Conservation (phyloP, 2,888 invertebrate species). For the Noctua fimbriata region DNA sequence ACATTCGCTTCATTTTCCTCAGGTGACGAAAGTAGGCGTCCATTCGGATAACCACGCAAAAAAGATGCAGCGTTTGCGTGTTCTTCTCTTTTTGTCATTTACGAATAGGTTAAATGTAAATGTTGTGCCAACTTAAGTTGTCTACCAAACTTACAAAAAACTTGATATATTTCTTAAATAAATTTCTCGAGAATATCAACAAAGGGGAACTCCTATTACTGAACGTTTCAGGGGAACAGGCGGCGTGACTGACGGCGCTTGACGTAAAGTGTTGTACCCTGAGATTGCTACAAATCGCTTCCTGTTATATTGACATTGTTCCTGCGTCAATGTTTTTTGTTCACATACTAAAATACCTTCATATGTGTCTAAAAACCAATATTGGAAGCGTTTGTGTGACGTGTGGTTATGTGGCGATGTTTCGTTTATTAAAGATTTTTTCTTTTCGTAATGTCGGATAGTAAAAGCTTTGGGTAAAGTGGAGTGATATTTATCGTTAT, state of each 20-base stretch:
- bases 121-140: constrained; percentile 7
- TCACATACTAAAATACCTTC: constrained; percentile 54
- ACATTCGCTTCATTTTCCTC: constrained; percentile 2
- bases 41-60: not conserved
- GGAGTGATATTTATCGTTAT: constrained; percentile 54
- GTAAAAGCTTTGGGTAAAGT: constrained; percentile 52
- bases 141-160: constrained; percentile 28
- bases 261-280: constrained; percentile 62
- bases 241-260: constrained; percentile 58
- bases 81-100: constrained; percentile 19
- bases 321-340: constrained; percentile 55
- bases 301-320: constrained; percentile 68
- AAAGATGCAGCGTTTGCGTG: constrained; percentile 17
- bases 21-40: constrained; percentile 9
- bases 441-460: constrained; percentile 32
- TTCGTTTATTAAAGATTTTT: constrained; percentile 46
- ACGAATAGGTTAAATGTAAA: constrained; percentile 19
- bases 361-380: constrained; percentile 54
- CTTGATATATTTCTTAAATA: constrained; percentile 45
- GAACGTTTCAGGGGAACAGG: constrained; percentile 54
- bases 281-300: constrained; percentile 65
- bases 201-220: constrained; percentile 60
- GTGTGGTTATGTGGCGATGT: constrained; percentile 44
- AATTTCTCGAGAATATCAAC: constrained; percentile 55
- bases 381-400: constrained; percentile 52